phyloP scores from a whole-genome alignment of 2,797 vertebrate species.

The Channa striata region DNA sequence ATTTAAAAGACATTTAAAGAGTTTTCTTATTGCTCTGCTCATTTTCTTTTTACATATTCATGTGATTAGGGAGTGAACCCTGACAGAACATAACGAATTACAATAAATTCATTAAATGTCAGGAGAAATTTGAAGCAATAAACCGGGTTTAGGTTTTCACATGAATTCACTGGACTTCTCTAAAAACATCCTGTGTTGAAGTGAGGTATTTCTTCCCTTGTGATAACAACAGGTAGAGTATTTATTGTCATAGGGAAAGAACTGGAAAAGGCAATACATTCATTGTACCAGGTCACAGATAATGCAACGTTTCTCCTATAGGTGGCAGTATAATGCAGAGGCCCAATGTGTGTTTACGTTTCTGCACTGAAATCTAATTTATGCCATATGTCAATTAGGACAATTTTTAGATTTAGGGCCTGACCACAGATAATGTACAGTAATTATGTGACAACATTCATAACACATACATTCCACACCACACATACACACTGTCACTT shows the following conservation, averaged over 20 bases:
- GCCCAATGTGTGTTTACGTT: background rate
- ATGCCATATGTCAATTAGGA: background rate
- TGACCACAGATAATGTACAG: background rate
- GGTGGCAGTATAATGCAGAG: slow-evolving; percentile 55
- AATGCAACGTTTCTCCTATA: slow-evolving; percentile 31
- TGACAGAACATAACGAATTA: too few relatives aligned
- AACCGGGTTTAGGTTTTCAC: background rate
- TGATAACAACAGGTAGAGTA: background rate
- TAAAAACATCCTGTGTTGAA: background rate
- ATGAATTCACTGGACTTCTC: background rate
- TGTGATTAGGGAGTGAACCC: background rate
- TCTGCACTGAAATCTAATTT: background rate
- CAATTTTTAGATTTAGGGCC: background rate
- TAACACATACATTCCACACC: too few relatives aligned
- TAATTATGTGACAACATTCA: too few relatives aligned
- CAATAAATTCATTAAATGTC: background rate
- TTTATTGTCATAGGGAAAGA: background rate
- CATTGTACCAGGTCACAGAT: background rate
- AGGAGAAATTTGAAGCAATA: background rate
- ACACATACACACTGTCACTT: too few relatives aligned
- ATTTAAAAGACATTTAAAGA: background rate
- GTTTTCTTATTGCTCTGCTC: background rate
- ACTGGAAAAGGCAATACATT: background rate
- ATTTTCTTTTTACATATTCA: background rate
- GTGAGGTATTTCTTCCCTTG: background rate